A percentile compares a stretch with the other conserved stretches of the same genome.
Evolutionary conservation across 2,888 invertebrate species (phyloP).

Genomic region (Octonoba sinensis): DNA sequence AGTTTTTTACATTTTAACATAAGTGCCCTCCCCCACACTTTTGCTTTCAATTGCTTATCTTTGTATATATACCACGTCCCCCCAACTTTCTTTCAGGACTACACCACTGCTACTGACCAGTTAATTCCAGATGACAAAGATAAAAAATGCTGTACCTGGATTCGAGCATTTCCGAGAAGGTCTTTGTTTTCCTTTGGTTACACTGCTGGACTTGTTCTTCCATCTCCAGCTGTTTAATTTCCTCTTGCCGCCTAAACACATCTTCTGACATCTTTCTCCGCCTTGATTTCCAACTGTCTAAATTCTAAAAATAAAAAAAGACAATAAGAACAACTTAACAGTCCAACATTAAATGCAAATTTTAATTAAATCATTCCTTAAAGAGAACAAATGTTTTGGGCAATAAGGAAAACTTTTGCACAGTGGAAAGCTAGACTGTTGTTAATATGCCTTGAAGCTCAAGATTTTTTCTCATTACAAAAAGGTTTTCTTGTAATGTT

Average conservation of each 20-base stretch:
- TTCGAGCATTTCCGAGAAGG: slow-evolving; percentile 94
- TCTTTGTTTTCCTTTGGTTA: slow-evolving; percentile 80
- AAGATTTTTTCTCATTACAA: no score
- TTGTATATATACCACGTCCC: no score
- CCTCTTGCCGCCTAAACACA: slow-evolving; percentile 60
- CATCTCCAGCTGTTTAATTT: slow-evolving; percentile 51
- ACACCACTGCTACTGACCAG: no score
- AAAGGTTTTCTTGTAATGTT: no score
- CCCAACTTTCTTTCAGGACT: no score
- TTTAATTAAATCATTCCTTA: not conserved
- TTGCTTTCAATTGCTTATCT: no score
- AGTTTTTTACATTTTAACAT: no score
- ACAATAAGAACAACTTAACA: not conserved
- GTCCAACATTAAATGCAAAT: not conserved
- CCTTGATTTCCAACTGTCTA: slow-evolving; percentile 65
- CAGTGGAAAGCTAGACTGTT: no score
- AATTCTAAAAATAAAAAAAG: slow-evolving; percentile 38
- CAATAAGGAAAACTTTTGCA: no score
- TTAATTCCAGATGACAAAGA: not conserved
- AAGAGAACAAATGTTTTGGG: not conserved
- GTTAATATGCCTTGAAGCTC: no score
- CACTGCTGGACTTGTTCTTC: slow-evolving; percentile 41
- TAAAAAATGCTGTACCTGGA: slow-evolving; percentile 70
- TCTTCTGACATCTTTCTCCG: slow-evolving; percentile 62
- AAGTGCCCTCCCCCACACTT: no score